Evolutionary conservation across 2,797 vertebrate genomes (phyloP).

Genomic region (Moxostoma hubbsi): DNA sequence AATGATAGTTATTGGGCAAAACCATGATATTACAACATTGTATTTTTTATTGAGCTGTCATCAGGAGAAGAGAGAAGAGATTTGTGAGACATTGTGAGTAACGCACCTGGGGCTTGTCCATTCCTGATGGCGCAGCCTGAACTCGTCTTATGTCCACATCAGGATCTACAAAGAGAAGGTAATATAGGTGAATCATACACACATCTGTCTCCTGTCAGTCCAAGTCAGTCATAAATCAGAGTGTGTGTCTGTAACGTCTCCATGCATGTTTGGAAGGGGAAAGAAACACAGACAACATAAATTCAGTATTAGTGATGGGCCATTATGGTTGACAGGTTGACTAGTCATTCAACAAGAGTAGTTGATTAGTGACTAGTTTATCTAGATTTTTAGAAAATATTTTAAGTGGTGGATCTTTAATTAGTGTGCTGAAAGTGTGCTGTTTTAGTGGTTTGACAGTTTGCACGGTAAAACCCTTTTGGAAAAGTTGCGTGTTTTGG

Average conservation of each 20-base stretch:
- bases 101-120: constrained; percentile 87
- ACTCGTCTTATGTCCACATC: constrained; percentile 83
- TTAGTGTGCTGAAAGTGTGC: too few species aligned
- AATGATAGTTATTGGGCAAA: neutral
- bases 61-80: neutral
- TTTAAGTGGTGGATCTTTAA: too few species aligned
- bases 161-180: constrained; percentile 76
- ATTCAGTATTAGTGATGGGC: neutral
- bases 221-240: constrained; percentile 27
- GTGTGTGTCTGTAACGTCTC: constrained; percentile 13
- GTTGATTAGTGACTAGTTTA: too few species aligned
- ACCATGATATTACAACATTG: neutral
- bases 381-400: too few species aligned
- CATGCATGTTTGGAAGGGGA: neutral
- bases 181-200: neutral
- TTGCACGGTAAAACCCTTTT: too few species aligned
- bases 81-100: constrained; percentile 8
- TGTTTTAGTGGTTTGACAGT: too few species aligned
- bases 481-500: too few species aligned
- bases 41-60: neutral
- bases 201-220: neutral
- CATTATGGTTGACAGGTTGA: too few species aligned
- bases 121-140: constrained; percentile 84
- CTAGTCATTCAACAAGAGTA: too few species aligned
- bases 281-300: constrained; percentile 17